Base-by-base conservation (phyloP, 2,113 vertebrate genomes). In the Grantiella picta region DNA sequence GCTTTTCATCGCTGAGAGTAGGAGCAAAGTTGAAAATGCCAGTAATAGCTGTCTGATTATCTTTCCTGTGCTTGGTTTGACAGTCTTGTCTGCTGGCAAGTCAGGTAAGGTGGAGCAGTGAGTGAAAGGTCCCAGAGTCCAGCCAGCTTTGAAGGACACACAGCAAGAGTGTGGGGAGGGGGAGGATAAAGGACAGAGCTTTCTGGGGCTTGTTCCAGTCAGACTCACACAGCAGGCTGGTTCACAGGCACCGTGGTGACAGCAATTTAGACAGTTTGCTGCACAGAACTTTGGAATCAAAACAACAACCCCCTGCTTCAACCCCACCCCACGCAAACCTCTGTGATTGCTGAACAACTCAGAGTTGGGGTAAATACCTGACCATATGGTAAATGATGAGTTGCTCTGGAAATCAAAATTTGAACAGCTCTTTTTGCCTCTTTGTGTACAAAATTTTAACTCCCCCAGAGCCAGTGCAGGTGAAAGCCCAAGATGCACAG, bases 371-470 rank as follows among this genome's bases (percentile, higher is more conserved):
- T 94, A 95, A 95, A 97, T 44, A 94, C 83, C 90, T 94, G 95
- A 85, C 68, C 93, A 96, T 95, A 89, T 96, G 86, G 82, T 56
- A 70, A 97, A 93, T n/a, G 89, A 94, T 61, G 81, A 94, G 85
- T 96, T 97, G 65, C 92, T 92, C 81, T 90, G 60, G 53, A 84
- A 91, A 82, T 78, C 86, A 54, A 38, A 94, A 91, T 95, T 96
- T 93, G 70, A 92, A 90, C 53, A 79, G 83, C 53, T 76, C 33
- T 69, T 84, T 90, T 59, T 70, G 15, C 54, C 86, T 92, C 52
- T 76, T 82, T 73, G 71, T 68, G 35, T 35, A 87, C 25, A 52
- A n/a, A 73, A 68, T 76, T 92, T 95, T 95, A 96, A 95, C 89
- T 89, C 77, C 22, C 49, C 73, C 36, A 17, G 17, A 85, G 40